These are phyloP conservation scores for Cancer borealis DNA, from an alignment of 2,888 invertebrate genomes.

Conservation along the genomic window DNA sequence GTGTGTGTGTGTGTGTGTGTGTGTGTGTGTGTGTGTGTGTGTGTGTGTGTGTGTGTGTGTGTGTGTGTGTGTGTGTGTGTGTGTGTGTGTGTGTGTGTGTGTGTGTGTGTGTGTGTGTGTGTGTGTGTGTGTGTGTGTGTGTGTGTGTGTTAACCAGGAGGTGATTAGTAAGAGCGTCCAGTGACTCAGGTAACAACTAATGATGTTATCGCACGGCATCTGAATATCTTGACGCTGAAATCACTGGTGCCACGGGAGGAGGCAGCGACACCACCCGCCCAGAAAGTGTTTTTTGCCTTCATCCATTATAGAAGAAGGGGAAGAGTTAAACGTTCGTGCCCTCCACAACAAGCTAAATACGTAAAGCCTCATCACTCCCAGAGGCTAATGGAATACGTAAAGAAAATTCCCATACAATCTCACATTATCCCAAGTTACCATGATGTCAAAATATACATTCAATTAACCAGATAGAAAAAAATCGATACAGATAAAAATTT, in stretches of 20 bases:
- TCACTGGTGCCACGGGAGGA: background rate
- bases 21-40: slow-evolving; percentile 11
- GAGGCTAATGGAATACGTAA: too few species aligned
- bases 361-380: background rate
- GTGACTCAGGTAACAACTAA: background rate
- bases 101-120: slow-evolving; percentile 29
- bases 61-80: slow-evolving; percentile 23
- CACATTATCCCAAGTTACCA: too few species aligned
- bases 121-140: background rate
- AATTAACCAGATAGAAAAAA: too few species aligned
- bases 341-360: background rate
- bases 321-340: background rate
- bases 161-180: background rate
- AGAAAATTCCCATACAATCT: too few species aligned
- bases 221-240: background rate
- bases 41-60: slow-evolving; percentile 20
- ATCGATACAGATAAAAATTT: too few species aligned
- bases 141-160: background rate
- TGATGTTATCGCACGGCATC: slow-evolving; percentile 5
- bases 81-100: slow-evolving; percentile 33
- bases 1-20: background rate
- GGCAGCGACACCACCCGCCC: background rate
- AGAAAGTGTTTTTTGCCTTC: background rate
- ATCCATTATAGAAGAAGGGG: background rate
- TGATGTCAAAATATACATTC: too few species aligned